A percentile compares a stretch with the other conserved stretches of the same genome.
These are phyloP conservation scores for Cirrhinus molitorella DNA, from an alignment of 2,797 vertebrate species.

Conservation along the genomic window DNA sequence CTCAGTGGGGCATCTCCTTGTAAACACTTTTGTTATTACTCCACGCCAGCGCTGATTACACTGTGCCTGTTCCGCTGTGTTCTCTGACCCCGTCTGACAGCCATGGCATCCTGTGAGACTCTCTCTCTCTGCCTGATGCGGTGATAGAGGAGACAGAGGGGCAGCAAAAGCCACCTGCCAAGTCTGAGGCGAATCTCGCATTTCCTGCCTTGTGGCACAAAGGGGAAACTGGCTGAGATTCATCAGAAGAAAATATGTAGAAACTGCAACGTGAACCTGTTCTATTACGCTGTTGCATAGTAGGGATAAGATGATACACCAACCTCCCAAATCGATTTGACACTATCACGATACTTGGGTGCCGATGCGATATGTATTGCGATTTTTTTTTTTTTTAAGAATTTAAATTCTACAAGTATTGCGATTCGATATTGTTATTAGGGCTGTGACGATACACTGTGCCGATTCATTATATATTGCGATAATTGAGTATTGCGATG, in stretches of 20 bases:
- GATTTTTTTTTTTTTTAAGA: no score
- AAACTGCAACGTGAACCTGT: neutral
- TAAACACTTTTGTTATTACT: constrained; percentile 58
- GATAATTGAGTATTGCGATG: no score
- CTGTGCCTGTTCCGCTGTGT: constrained; percentile 30
- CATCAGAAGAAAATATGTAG: neutral
- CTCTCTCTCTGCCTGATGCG: neutral
- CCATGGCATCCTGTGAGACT: constrained; percentile 11
- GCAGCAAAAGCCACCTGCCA: constrained; percentile 28
- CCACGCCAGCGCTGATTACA: constrained; percentile 46
- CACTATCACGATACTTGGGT: no score
- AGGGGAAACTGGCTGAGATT: neutral
- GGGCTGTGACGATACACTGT: no score
- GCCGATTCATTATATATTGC: no score
- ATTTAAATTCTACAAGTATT: no score
- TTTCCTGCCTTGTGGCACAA: neutral
- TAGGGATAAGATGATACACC: no score
- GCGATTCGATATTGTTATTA: no score
- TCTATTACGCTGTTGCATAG: neutral
- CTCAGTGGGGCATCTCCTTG: constrained; percentile 45
- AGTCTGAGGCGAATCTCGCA: neutral
- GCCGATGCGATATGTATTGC: no score
- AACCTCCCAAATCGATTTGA: no score
- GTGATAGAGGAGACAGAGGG: constrained; percentile 35
- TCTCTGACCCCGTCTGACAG: constrained; percentile 37